Conservation (phyloP, 2,797 vertebrate genomes). For the Coilia nasus region DNA sequence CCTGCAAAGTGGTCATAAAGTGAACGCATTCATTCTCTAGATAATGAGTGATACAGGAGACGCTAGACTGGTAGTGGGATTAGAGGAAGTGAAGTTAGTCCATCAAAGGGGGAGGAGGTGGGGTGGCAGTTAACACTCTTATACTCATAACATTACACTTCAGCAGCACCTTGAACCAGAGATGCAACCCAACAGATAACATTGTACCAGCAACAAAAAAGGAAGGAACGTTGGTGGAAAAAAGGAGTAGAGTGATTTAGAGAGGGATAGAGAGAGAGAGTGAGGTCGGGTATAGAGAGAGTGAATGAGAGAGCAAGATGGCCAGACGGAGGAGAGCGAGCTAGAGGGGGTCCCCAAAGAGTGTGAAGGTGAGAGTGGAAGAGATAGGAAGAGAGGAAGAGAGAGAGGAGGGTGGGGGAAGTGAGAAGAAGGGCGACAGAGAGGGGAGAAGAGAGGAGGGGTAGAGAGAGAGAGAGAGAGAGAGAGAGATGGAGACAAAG, state of each 20-base stretch:
- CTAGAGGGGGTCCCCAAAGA: background rate
- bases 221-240: no score
- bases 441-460: conserved; percentile 23
- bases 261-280: background rate
- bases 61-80: background rate
- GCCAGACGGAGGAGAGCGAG: background rate
- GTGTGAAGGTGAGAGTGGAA: no score
- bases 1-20: background rate
- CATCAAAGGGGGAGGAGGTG: no score
- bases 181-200: no score
- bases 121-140: no score
- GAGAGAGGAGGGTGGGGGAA: conserved; percentile 3
- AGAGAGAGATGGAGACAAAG: background rate
- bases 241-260: no score
- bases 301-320: background rate
- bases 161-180: no score
- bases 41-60: background rate
- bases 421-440: background rate
- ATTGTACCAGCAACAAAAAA: no score
- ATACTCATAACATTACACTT: no score
- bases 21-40: background rate
- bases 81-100: background rate
- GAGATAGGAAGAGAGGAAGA: background rate
- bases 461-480: background rate
- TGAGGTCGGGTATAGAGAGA: background rate